Evolutionary conservation across 2,797 vertebrate genomes (phyloP).

Genomic region (Scleropages formosus): DNA sequence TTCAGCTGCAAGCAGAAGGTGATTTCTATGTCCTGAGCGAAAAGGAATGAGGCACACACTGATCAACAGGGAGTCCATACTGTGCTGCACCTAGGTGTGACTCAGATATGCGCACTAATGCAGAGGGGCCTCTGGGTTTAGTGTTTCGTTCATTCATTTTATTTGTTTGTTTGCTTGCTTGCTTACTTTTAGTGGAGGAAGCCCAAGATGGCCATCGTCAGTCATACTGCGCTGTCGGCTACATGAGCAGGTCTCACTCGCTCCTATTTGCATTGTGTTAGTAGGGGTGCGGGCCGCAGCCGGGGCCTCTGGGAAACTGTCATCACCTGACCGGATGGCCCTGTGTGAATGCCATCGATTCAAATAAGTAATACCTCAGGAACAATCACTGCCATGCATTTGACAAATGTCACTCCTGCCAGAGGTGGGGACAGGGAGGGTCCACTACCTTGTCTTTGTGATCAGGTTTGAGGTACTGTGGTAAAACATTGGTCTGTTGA

Average conservation of each 20-base stretch:
- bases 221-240: constrained; percentile 3
- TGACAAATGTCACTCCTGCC: constrained; percentile 7
- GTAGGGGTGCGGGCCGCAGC: not conserved
- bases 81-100: constrained; percentile 1
- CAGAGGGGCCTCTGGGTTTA: too few relatives aligned
- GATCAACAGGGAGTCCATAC: not conserved
- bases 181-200: not conserved
- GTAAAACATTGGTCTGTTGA: too few relatives aligned
- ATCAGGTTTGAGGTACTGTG: too few relatives aligned
- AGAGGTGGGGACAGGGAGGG: not conserved
- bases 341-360: not conserved
- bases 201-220: constrained; percentile 10
- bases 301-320: not conserved
- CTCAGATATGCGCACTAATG: not conserved
- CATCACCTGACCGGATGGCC: constrained; percentile 2
- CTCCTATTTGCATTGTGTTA: constrained; percentile 5
- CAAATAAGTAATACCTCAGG: not conserved
- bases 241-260: not conserved
- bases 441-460: too few relatives aligned
- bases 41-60: not conserved
- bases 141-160: too few relatives aligned
- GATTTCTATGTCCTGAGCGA: not conserved
- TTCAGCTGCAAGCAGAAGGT: constrained; percentile 12
- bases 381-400: not conserved
- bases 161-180: not conserved